phyloP scores from a whole-genome alignment of 1,140 invertebrate genomes.

The Acromyrmex charruanus region DNA sequence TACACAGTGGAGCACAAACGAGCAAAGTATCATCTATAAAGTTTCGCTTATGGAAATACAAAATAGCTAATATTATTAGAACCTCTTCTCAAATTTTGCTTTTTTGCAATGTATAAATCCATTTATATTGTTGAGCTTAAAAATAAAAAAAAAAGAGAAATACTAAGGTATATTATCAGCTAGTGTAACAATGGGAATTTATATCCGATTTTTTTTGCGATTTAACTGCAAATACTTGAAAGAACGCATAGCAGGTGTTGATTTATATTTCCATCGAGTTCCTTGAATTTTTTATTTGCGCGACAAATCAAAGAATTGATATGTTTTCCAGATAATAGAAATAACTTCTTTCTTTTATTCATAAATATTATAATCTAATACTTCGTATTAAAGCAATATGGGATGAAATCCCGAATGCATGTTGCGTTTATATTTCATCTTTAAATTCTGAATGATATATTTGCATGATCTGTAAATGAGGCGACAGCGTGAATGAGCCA shows the following conservation, averaged over 20 bases:
- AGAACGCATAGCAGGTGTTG: neutral
- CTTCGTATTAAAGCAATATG: neutral
- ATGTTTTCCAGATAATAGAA: neutral
- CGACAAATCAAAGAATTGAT: neutral
- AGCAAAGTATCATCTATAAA: neutral
- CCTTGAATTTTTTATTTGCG: neutral
- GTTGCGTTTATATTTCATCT: neutral
- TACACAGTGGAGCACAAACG: constrained; percentile 1
- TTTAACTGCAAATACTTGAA: neutral
- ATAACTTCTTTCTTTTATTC: neutral
- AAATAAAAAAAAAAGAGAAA: neutral
- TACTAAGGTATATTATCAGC: neutral
- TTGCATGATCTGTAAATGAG: constrained; percentile 16
- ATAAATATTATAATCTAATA: neutral
- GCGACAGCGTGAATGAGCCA: neutral
- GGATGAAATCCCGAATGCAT: neutral
- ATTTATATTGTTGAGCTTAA: neutral
- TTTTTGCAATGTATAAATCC: neutral
- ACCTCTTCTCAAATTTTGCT: neutral
- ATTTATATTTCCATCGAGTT: neutral
- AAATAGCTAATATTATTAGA: neutral
- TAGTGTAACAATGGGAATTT: neutral
- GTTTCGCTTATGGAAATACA: neutral
- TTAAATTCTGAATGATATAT: neutral
- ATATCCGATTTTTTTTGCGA: neutral